phyloP scores from a whole-genome alignment of 2,888 invertebrate genomes.

The Apamea crenata region DNA sequence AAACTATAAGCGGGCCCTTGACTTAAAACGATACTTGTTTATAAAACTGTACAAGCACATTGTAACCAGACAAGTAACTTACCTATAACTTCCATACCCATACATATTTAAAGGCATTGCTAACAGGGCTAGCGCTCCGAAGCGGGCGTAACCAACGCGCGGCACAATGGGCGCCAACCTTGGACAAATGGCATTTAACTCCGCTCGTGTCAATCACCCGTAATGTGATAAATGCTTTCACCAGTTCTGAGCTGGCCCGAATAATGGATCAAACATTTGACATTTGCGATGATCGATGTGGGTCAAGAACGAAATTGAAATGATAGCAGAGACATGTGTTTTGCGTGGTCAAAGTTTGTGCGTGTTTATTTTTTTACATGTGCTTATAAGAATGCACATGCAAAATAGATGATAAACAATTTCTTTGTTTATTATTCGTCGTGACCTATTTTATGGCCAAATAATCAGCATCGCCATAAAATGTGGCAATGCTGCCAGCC shows the following conservation, averaged over 20 bases:
- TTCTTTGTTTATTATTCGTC: slow-evolving; percentile 1
- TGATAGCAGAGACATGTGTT: slow-evolving; percentile 49
- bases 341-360: slow-evolving; percentile 29
- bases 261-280: slow-evolving; percentile 79
- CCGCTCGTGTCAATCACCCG: slow-evolving; percentile 82
- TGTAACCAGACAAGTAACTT: slow-evolving; percentile 15
- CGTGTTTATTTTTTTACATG: background rate
- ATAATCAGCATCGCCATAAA: no score
- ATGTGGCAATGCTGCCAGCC: no score
- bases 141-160: slow-evolving; percentile 62
- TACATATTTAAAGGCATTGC: slow-evolving; percentile 37
- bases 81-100: slow-evolving; percentile 33
- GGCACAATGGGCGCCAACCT: slow-evolving; percentile 79
- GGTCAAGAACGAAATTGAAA: slow-evolving; percentile 81
- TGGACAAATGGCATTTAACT: slow-evolving; percentile 84
- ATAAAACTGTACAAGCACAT: background rate
- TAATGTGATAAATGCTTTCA: slow-evolving; percentile 79
- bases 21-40: slow-evolving; percentile 4
- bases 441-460: no score
- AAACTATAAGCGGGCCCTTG: background rate
- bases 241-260: slow-evolving; percentile 68
- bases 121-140: slow-evolving; percentile 56
- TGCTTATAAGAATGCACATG: background rate
- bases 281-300: slow-evolving; percentile 81
- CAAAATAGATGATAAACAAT: background rate